Evolutionary conservation across 2,113 vertebrate species (phyloP).

Genomic region (human (Homo sapiens)): GRCh38 chr12:121681501-121682000

Average conservation of each 20-base stretch:
- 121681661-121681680: background rate
- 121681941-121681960: fast-evolving
- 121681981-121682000: too few species aligned
- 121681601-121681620: background rate
- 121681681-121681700: too few species aligned
- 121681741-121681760: background rate
- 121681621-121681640: background rate
- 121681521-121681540: background rate
- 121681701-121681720: too few species aligned
- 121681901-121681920: too few species aligned
- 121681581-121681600: background rate
- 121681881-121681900: too few species aligned
- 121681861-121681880: background rate
- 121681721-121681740: background rate
- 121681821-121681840: background rate
- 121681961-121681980: too few species aligned
- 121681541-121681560: background rate
- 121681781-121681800: background rate
- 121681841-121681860: background rate
- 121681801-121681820: background rate
- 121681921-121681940: too few species aligned
- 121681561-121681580: background rate
- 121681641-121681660: background rate
- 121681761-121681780: background rate
- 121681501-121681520: too few species aligned